Base-by-base conservation (phyloP, 2,888 invertebrate genomes). In the Fissipunctia ypsillon region DNA sequence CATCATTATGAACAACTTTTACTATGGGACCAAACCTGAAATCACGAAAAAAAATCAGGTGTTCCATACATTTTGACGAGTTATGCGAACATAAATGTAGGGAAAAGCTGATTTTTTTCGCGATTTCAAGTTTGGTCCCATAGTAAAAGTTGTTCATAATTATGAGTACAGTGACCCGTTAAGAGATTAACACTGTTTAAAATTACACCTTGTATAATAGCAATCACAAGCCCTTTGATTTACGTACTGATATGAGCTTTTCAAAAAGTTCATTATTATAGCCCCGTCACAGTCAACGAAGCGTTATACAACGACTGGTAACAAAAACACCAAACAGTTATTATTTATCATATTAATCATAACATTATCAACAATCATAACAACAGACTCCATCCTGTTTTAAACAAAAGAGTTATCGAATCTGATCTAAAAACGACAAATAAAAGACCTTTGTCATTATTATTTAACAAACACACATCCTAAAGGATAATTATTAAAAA, bases 331-430 rank as follows among this genome's bases (percentile, higher is more conserved):
- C 9, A 56, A 54, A 70, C 48, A 64, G 9, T 19, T 56, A 43
- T 41, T 12, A 41, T 63, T 48, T 52, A 70, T 59, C 63, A 38
- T 66, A 69, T 25, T 69, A 57, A 72, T 78, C 78, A 68, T 73
- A 54, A 31, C 50, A 41, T 41, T 54, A 71, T 35, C 25, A 71
- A 76, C 16, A 57, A 73, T 22, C n/a, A 65, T 38, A 54, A 73
- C 38, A 45, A 28, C 28, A 45, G 35, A n/a, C 41, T 9, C 28
- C 69, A 48, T 80, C 80, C 80, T 66, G 73, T 41, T 66, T 57
- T 22, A 14, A 77, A 80, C 77, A 80, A 80, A 68, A 66, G 22
- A 69, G 22, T 69, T 73, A 81, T 73, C 50, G 5, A 57, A 65
- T n/a, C 6, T 56, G 28, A 54, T 78, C 71, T 72, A 41, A 54